Conservation (phyloP, 1,140 invertebrate genomes). For the Zophobas atratus region DNA sequence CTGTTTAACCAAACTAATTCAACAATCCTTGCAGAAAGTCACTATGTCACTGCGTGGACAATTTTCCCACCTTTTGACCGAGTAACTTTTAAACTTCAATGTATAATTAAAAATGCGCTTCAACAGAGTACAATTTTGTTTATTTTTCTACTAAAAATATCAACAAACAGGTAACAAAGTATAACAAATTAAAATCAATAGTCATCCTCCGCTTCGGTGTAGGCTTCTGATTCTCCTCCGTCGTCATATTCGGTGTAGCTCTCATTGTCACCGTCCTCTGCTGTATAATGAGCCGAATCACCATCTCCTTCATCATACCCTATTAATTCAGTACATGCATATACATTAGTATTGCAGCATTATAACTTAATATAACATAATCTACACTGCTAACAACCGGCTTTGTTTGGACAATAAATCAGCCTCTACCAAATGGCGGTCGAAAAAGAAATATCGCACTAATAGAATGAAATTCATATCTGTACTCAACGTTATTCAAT, state of each 20-base stretch:
- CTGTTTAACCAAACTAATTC: no score
- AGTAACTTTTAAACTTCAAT: no score
- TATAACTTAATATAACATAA: slow-evolving; percentile 8
- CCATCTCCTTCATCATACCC: slow-evolving; percentile 48
- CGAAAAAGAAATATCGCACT: not conserved
- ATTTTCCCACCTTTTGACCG: no score
- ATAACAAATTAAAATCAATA: slow-evolving; percentile 40
- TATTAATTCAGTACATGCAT: slow-evolving; percentile 33
- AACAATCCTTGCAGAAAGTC: no score
- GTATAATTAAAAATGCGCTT: not conserved
- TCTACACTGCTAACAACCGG: not conserved
- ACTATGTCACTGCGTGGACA: no score
- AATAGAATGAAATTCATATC: not conserved
- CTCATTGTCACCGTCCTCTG: slow-evolving; percentile 28
- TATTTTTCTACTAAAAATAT: slow-evolving; percentile 23
- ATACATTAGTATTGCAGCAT: slow-evolving; percentile 7
- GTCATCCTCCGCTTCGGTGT: slow-evolving; percentile 53
- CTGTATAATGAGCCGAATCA: slow-evolving; percentile 38
- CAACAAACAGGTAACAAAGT: slow-evolving; percentile 38
- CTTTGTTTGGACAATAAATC: not conserved
- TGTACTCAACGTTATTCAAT: no score
- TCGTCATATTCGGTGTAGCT: slow-evolving; percentile 50
- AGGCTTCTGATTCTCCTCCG: slow-evolving; percentile 51
- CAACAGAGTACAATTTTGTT: slow-evolving; percentile 22
- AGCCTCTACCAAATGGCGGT: not conserved